Conservation (phyloP, 2,888 invertebrate genomes). For the Brachypterus glaber region DNA sequence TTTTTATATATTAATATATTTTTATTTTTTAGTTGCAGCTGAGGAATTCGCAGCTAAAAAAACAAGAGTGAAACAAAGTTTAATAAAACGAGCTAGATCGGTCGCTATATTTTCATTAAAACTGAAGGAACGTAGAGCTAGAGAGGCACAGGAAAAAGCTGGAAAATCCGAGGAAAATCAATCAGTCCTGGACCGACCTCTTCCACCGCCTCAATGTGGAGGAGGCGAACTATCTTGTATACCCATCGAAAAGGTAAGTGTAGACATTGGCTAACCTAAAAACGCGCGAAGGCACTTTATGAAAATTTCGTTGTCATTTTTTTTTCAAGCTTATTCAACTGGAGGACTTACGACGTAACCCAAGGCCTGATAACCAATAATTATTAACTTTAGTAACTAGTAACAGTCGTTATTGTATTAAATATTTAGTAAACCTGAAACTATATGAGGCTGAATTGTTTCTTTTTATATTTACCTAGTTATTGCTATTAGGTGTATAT, state of each 20-base stretch:
- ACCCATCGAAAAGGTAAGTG: conserved; percentile 63
- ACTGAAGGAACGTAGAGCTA: conserved; percentile 64
- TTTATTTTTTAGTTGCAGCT: conserved; percentile 36
- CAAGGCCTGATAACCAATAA: conserved; percentile 30
- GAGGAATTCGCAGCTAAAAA: conserved; percentile 58
- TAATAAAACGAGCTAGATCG: conserved; percentile 75
- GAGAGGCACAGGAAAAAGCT: conserved; percentile 64
- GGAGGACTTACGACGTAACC: conserved; percentile 47
- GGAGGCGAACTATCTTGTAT: conserved; percentile 77
- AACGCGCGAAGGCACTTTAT: too few species aligned
- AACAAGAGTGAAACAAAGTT: conserved; percentile 57
- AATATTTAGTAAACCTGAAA: too few species aligned
- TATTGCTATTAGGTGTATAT: too few species aligned
- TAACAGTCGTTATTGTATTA: too few species aligned
- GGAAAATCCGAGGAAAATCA: conserved; percentile 33
- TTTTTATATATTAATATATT: too few species aligned
- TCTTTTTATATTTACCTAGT: too few species aligned
- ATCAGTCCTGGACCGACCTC: conserved; percentile 41
- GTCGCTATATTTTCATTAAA: conserved; percentile 81
- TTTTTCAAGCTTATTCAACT: conserved; percentile 55
- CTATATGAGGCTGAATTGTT: too few species aligned
- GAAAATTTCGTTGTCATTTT: conserved; percentile 7
- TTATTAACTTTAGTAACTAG: too few species aligned
- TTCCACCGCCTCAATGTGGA: conserved; percentile 54
- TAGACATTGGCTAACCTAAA: not conserved